phyloP scores from a whole-genome alignment of 2,113 vertebrate species.

The Rhadina sibilatrix region DNA sequence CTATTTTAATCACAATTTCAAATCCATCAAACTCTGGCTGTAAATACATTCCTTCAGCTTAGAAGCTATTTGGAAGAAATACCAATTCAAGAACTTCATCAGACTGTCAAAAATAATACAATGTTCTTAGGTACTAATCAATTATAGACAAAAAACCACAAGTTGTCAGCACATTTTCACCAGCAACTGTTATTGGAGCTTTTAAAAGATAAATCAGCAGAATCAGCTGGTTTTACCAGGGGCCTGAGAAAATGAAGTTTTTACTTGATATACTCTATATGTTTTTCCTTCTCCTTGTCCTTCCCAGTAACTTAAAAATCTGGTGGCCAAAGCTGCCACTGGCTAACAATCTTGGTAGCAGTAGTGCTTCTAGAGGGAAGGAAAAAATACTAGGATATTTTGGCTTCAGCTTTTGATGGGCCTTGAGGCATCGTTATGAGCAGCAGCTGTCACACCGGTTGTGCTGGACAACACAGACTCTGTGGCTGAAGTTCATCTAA shows the following conservation, averaged over 20 bases:
- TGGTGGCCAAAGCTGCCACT: background rate
- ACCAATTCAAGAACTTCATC: background rate
- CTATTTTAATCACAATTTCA: background rate
- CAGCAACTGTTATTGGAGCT: background rate
- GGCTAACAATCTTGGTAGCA: background rate
- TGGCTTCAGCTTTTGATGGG: background rate
- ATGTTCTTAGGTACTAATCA: background rate
- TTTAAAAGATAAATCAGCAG: background rate
- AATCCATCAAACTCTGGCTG: background rate
- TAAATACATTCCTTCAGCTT: background rate
- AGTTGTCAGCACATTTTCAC: constrained; percentile 25
- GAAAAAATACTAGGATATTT: background rate
- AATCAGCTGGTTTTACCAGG: background rate
- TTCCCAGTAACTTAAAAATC: background rate
- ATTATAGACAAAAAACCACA: background rate
- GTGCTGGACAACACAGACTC: fast-evolving
- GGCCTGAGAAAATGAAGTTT: background rate
- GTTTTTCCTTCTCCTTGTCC: background rate
- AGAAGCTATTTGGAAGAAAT: background rate
- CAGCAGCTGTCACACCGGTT: background rate
- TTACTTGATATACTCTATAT: background rate
- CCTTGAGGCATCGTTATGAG: background rate
- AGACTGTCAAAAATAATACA: constrained; percentile 3
- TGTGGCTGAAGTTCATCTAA: background rate
- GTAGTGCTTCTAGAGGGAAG: background rate